phyloP scores from a whole-genome alignment of 2,113 vertebrate genomes.

The Tragelaphus scriptus region DNA sequence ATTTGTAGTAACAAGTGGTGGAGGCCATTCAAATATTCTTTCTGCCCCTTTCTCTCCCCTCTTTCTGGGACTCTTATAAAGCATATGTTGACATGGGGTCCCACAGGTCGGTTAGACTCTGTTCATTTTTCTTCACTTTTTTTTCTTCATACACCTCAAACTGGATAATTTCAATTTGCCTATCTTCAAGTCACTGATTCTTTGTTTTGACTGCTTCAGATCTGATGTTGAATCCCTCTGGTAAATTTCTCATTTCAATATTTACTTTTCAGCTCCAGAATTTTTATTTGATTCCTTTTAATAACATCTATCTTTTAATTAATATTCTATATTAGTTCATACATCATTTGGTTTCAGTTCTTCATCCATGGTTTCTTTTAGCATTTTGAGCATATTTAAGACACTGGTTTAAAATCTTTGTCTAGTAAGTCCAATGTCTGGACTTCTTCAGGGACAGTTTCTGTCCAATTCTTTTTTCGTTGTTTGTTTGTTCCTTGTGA shows the following conservation, averaged over 20 bases:
- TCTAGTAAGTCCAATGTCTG: background rate
- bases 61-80: background rate
- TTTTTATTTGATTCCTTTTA: background rate
- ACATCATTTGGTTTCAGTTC: background rate
- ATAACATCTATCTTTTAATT: background rate
- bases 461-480: background rate
- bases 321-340: background rate
- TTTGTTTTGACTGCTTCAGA: background rate
- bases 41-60: background rate
- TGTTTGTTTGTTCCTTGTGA: background rate
- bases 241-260: background rate
- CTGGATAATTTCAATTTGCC: background rate
- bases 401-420: background rate
- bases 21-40: background rate
- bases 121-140: background rate
- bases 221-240: background rate
- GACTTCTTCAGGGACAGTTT: background rate
- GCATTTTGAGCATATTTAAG: background rate
- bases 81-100: background rate
- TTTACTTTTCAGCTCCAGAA: background rate
- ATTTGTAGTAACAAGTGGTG: background rate
- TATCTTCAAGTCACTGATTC: background rate
- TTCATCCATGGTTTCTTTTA: background rate
- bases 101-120: background rate
- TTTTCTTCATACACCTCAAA: background rate